phyloP scores from a whole-genome alignment of 1,140 invertebrate genomes.

The Cheumatopsyche charites region DNA sequence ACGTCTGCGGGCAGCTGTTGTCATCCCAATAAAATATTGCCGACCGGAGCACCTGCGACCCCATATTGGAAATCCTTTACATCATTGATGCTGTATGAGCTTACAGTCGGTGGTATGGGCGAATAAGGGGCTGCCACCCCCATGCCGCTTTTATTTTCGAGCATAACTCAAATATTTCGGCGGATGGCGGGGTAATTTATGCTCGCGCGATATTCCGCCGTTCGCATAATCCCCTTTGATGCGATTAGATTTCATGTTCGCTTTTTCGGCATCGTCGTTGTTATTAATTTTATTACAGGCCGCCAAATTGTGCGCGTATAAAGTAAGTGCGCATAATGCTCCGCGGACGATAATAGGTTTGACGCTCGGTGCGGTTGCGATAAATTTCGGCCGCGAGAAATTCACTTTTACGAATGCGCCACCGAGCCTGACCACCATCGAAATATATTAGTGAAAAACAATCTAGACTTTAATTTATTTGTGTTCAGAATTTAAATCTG shows the following conservation, averaged over 20 bases:
- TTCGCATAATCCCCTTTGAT: constrained; percentile 11
- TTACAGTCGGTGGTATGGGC: too few species aligned
- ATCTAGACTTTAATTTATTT: too few species aligned
- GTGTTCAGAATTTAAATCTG: too few species aligned
- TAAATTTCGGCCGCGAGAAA: too few species aligned
- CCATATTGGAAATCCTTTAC: constrained; percentile 24
- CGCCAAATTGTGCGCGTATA: too few species aligned
- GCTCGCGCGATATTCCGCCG: neutral
- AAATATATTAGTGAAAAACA: too few species aligned
- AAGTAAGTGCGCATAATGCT: too few species aligned
- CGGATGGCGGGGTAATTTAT: constrained; percentile 2
- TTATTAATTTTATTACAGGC: constrained; percentile 1
- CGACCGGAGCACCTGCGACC: neutral
- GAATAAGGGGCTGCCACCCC: neutral
- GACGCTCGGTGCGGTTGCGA: too few species aligned
- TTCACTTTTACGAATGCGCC: too few species aligned
- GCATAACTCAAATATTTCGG: constrained; percentile 23
- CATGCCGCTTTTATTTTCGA: constrained; percentile 15
- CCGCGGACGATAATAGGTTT: too few species aligned
- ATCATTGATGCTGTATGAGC: constrained; percentile 23
- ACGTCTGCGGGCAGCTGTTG: constrained; percentile 26
- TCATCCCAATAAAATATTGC: constrained; percentile 26
- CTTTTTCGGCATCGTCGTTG: neutral
- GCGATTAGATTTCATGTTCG: neutral
- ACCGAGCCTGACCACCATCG: too few species aligned